Evolutionary conservation across 2,888 invertebrate species (phyloP), one percentile per base, ranked within the genome.

Genomic region (Cheilosia vulpina): DNA sequence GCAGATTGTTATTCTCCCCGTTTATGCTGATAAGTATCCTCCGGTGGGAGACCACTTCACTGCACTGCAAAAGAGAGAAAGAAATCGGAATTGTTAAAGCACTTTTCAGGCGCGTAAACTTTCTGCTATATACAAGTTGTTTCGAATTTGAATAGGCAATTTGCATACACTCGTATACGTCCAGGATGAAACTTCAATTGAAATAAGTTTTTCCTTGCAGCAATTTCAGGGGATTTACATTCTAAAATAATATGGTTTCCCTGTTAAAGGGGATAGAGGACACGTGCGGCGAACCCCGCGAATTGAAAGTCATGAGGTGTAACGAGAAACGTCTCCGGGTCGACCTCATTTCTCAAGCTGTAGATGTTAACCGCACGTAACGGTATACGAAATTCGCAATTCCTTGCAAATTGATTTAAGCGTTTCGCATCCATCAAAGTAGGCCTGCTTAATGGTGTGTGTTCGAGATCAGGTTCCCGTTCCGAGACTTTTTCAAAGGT

Each of bases 81-180:
- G 21, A 62, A 47, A 41, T n/a, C 17, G 6, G 21, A 55, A 72
- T 41, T 27, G 47, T 47, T 53, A 60, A 62, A 55, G 38, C 55
- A 79, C 45, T 66, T 75, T 41, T 15, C 19, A 52, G n/a, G 21
- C 19, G 60, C 43, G 58, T 50, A 76, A 82, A 82, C 27, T 62
- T 82, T 57, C 31, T 45, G 6, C 31, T 31, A 6, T 31, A 11
- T 53, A 9, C 34, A 73, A 55, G 62, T 81, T 76, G 53, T 50
- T 85, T 85, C 72, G 72, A 81, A 77, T 81, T 85, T 76, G 80
- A 81, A 77, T 77, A 85, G 85, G 85, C 81, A 81, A 76, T 85
- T 81, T 79, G 63, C 63, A 73, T 77, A 72, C 15, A 17, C 63
- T 50, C 43, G 43, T 5, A 17, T 5, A 17, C 50, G 47, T 27